A percentile compares a stretch with the other conserved stretches of the same genome.
Conservation (phyloP, 2,888 invertebrate genomes). For the Sipha maydis region DNA sequence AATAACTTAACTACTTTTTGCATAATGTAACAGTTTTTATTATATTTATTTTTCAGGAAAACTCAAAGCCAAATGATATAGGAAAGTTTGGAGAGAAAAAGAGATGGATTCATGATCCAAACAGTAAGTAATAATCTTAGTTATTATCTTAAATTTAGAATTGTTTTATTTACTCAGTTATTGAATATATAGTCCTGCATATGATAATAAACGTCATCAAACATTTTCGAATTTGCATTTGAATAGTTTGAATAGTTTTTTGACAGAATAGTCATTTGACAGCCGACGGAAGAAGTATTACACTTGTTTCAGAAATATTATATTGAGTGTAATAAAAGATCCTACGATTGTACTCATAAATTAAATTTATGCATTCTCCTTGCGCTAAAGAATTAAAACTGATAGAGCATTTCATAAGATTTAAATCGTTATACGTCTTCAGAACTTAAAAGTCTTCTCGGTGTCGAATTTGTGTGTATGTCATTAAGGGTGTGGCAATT, state of each 20-base stretch:
- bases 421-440: slow-evolving; percentile 40
- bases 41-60: slow-evolving; percentile 69
- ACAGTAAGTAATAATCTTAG: slow-evolving; percentile 72
- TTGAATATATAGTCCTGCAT: neutral
- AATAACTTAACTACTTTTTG: neutral
- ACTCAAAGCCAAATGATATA: slow-evolving; percentile 65
- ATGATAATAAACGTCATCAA: slow-evolving; percentile 6
- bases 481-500: slow-evolving; percentile 38
- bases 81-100: slow-evolving; percentile 73
- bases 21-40: slow-evolving; percentile 1
- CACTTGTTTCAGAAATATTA: slow-evolving; percentile 31
- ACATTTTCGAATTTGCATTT: slow-evolving; percentile 53
- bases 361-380: neutral
- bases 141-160: neutral
- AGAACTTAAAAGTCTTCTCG: slow-evolving; percentile 48
- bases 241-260: slow-evolving; percentile 22
- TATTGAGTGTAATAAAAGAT: slow-evolving; percentile 34
- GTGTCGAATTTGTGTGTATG: slow-evolving; percentile 26
- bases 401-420: slow-evolving; percentile 29
- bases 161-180: neutral
- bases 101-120: slow-evolving; percentile 81
- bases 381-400: slow-evolving; percentile 13
- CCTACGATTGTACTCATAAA: slow-evolving; percentile 7
- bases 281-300: slow-evolving; percentile 23
- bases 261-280: too few relatives aligned